These are phyloP conservation scores for Yponomeuta plumbellus DNA, from an alignment of 2,888 invertebrate species.

Conservation along the genomic window DNA sequence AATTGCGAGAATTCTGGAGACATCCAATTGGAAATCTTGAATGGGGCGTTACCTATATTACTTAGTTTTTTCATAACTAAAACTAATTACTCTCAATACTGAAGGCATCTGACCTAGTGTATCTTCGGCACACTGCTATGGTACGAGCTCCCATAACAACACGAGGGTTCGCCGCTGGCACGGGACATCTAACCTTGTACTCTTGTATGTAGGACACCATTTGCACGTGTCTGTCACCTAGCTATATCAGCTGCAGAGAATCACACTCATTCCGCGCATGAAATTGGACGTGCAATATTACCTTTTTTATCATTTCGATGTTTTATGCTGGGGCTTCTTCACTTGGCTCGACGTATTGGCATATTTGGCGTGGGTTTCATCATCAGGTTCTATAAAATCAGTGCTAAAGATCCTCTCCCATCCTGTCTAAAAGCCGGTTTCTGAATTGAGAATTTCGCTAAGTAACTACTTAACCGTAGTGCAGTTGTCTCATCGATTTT, in stretches of 20 bases:
- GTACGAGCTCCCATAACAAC: not conserved
- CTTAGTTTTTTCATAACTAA: not conserved
- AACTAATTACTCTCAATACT: not conserved
- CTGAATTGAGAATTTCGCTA: too few relatives aligned
- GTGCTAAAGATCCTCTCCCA: too few relatives aligned
- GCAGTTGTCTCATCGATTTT: too few relatives aligned
- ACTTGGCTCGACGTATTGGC: too few relatives aligned
- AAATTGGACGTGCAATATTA: not conserved
- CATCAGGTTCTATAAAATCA: too few relatives aligned
- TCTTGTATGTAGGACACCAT: not conserved
- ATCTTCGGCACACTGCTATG: not conserved
- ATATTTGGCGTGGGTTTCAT: too few relatives aligned
- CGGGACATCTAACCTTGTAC: not conserved
- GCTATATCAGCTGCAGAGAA: not conserved
- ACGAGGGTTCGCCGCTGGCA: not conserved
- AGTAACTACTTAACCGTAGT: too few relatives aligned
- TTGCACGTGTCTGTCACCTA: not conserved
- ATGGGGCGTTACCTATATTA: not conserved
- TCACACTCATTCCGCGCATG: not conserved
- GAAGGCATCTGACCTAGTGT: not conserved
- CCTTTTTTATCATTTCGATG: too few relatives aligned
- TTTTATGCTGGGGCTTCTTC: too few relatives aligned
- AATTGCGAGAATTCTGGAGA: too few relatives aligned
- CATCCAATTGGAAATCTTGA: too few relatives aligned
- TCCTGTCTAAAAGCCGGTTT: too few relatives aligned